Evolutionary conservation across 1,140 invertebrate genomes (phyloP), one percentile per base, ranked within the genome.

Genomic region (Neomicropteryx cornuta): DNA sequence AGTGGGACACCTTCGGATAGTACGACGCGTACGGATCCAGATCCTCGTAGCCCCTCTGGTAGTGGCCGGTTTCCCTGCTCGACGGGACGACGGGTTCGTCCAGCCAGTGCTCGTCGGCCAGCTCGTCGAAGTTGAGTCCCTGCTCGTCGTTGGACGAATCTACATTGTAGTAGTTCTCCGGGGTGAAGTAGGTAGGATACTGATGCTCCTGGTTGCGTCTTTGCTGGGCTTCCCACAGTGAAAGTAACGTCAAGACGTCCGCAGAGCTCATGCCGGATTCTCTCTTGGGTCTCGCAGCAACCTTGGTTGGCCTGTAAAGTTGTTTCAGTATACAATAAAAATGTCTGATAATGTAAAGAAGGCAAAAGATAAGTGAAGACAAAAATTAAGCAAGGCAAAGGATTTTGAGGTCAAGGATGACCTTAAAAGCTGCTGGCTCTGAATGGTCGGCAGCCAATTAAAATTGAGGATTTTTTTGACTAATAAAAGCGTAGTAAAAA

Each of bases 171-270:
- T 62, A 66, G 34, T 45, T 52, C 30, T 63, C 53, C n/a, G 54
- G 53, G n/a, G 53, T 52, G 52, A 58, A 63, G 48, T 60, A 61
- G 41, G 60, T 59, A n/a, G 60, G 51, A n/a, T n/a, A n/a, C 23
- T 58, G 58, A 47, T 53, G 58, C 34, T 66, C 62, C 39, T 65
- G 62, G 36, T 64, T 68, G 28, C 60, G 59, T 16, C 62, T 54
- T 38, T 67, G 64, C 44, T 68, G 62, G 13, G 64, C 61, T 51
- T 68, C 66, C 64, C 64, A 68, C 23, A 66, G 46, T 36, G 63
- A 66, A 8, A 68, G 48, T 3, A 68, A 46, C 34, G 64, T 60
- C 43, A 63, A 50, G 4, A 68, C 59, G 41, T 68, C 66, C 36
- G 64, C 60, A 4, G 62, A 62, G 39, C 62, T 64, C n/a, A 68